Base-by-base conservation (phyloP, 2,797 vertebrate species). In the Emys orbicularis region DNA sequence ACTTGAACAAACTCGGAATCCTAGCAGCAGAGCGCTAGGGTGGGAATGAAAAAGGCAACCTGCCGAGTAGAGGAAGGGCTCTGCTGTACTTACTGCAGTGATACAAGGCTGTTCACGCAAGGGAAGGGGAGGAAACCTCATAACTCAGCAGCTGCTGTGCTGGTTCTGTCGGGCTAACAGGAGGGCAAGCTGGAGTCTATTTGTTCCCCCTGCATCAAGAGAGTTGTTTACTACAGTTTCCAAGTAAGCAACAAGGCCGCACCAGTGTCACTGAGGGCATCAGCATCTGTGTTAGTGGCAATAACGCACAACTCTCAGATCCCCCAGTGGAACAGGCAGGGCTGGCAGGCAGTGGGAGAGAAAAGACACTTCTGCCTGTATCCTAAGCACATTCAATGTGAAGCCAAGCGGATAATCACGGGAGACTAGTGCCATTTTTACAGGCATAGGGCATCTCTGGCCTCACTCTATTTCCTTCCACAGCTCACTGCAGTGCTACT, bases 401-500 rank as follows among this genome's bases (percentile, higher is more conserved):
- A 16, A 77, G 4, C 12, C 44, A 49, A 77, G 44, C 12, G 12
- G 44, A 27, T 41, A 29, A 77, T 49, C 68, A 12, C 41, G 29
- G 13, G 44, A 18, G 27, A 2, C 8, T 4, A 12, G 6, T 10
- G 23, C 74, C 65, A 72, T 72, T 72, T 41, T 72, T 23, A 41
- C 18, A 21, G n/a, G n/a, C 65, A 11, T 12, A 5, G 5, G n/a
- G 65, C n/a, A 37, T 6, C 37, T 41, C 5, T 94, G 96, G 93
- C 95, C 94, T 93, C 82, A 29, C 23, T 76, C 61, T 4, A 2
- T 92, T 96, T 97, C 96, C 96, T 96, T 81, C 83, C 57, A 95
- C 0, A 4, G 91, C 65, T 0, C 12, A 77, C 90, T 77, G 86
- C 96, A 95, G 89, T 0, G 81, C 91, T 95, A 91, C 79, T 83